Evolutionary conservation across 2,888 invertebrate species (phyloP).

Genomic region (Syrista parreyssii): DNA sequence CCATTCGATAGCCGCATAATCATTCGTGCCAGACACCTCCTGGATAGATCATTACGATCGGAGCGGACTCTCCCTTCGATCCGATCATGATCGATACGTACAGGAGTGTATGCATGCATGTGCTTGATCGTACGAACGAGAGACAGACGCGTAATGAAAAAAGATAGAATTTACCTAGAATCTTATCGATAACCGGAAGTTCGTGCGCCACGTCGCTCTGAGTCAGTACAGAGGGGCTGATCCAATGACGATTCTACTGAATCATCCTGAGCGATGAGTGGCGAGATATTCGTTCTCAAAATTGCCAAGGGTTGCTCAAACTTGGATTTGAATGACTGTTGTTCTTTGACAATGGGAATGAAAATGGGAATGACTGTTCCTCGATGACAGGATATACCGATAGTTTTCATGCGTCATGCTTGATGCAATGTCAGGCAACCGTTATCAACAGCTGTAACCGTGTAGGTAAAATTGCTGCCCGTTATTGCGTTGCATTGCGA

Average conservation of each 20-base stretch:
- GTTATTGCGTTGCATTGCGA: background rate
- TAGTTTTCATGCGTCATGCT: background rate
- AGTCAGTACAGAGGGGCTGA: background rate
- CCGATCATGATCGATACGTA: background rate
- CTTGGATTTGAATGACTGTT: background rate
- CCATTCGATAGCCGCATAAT: background rate
- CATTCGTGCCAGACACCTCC: background rate
- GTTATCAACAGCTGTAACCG: background rate
- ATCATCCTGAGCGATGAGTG: background rate
- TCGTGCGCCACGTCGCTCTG: background rate
- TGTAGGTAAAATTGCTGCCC: background rate
- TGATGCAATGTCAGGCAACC: conserved; percentile 3
- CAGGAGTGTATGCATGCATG: too few relatives aligned
- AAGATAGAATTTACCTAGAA: background rate
- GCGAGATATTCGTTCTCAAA: background rate
- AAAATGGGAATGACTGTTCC: background rate
- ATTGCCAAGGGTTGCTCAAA: background rate
- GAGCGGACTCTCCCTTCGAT: background rate
- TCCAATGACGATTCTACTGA: background rate
- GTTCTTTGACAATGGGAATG: background rate
- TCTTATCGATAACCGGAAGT: background rate
- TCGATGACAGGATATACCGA: background rate
- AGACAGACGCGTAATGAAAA: too few relatives aligned
- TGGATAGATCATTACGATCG: background rate
- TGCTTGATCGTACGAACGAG: too few relatives aligned